phyloP scores from a whole-genome alignment of 2,113 vertebrate species.

The Hypocryptadius cinnamomeus region DNA sequence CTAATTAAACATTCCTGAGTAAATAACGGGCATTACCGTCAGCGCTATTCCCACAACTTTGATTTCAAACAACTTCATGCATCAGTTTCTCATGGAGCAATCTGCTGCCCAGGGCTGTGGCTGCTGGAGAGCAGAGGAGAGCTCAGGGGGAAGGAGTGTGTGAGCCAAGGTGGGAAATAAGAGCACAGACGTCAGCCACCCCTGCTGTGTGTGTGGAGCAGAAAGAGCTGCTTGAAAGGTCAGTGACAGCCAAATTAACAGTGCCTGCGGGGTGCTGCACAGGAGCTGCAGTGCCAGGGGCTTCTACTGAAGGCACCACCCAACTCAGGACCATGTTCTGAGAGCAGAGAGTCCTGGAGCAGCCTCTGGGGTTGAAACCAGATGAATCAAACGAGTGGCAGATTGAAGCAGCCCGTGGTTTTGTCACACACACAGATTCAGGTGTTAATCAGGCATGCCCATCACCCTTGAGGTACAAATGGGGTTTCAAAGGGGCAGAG shows the following conservation, averaged over 20 bases:
- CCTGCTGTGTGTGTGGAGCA: not conserved
- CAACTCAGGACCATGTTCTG: accelerated
- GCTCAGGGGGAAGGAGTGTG: not conserved
- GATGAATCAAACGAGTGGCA: not conserved
- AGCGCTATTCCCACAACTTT: not conserved
- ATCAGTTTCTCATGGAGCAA: not conserved
- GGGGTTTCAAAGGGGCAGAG: not conserved
- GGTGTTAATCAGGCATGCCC: not conserved
- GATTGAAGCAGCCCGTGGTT: not conserved
- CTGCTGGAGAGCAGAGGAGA: not conserved
- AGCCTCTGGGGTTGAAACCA: not conserved
- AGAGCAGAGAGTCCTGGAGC: not conserved
- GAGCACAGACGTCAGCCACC: not conserved
- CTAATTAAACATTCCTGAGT: not conserved
- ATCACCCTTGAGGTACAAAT: not conserved
- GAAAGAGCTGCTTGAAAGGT: not conserved
- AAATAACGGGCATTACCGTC: not conserved
- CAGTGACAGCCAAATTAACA: not conserved
- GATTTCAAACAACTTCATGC: not conserved
- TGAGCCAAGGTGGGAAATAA: not conserved
- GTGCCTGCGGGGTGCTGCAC: not conserved
- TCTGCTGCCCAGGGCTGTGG: not conserved
- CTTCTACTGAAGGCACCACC: not conserved
- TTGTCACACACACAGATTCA: not conserved
- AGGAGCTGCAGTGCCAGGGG: not conserved